Evolutionary conservation across 2,113 vertebrate species (phyloP).

Genomic region (Phylloscopus whistleri): DNA sequence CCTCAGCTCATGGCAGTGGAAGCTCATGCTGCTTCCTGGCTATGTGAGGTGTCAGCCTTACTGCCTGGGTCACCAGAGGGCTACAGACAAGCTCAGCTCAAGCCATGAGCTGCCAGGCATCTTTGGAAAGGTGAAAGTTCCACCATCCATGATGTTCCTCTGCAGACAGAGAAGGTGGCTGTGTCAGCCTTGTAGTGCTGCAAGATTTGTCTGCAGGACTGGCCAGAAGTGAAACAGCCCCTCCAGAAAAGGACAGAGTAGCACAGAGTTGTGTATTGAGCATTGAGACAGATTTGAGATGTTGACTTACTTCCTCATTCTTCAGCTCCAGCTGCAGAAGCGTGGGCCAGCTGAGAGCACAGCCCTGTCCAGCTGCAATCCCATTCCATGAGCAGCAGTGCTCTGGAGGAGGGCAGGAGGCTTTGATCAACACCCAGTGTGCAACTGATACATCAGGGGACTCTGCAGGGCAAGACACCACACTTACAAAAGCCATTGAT

Average conservation of each 20-base stretch:
- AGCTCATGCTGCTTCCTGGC: background rate
- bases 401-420: background rate
- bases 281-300: background rate
- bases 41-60: background rate
- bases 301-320: background rate
- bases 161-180: background rate
- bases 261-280: background rate
- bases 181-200: fast-evolving
- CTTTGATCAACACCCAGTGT: fast-evolving
- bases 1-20: fast-evolving
- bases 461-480: background rate
- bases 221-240: background rate
- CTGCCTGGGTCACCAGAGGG: background rate
- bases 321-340: background rate
- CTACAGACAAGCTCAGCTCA: background rate
- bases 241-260: background rate
- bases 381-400: fast-evolving
- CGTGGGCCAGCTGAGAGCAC: background rate
- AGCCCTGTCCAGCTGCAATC: background rate
- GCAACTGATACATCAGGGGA: background rate
- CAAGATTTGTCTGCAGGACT: background rate
- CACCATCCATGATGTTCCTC: background rate
- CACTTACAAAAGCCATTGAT: background rate
- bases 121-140: background rate
- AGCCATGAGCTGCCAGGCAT: fast-evolving